Base-by-base conservation (phyloP, 1,140 invertebrate species). In the Hyles euphorbiae region DNA sequence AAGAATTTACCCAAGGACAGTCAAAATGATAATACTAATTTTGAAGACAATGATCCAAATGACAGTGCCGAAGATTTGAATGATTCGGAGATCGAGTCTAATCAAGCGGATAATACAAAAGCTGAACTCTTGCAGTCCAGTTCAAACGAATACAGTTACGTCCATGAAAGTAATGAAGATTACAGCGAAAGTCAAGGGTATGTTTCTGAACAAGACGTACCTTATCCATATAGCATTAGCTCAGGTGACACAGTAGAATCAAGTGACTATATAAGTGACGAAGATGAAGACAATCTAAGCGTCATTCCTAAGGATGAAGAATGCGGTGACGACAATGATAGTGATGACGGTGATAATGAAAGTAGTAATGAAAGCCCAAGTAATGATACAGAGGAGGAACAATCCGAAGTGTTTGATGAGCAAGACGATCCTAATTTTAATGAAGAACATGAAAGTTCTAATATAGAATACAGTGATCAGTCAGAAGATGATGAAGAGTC, bases 11-110 rank as follows among this genome's bases (percentile, higher is more conserved):
- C 36, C 43, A 34, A 53, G 9, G 54, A 62, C 3, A 53, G 33
- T 46, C 64, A 11, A 44, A 51, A 53, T 8, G 61, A 60, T 40
- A 52, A 48, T 51, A 48, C 47, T 44, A 50, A 67, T 11, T 40
- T 34, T 53, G 62, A 62, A 22, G 40, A 10, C 59, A 68, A 72
- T 49, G 68, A 67, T 54, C 33, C 45, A 4, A 80, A 78, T 56
- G 65, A 79, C 32, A 83, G 72, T 61, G 69, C 72, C 8, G 78
- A 83, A 60, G 70, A 79, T 56, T 61, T 55, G 12, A 69, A 58
- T 57, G 72, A 75, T 58, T 48, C 8, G 51, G 47, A 54, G 65
- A 66, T 60, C 48, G 34, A 49, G 47, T 5, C 4, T 69, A 62
- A 50, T 60, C 22, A 22, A 22, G 22, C 45, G 32, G 49, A 65